Conservation (phyloP, 2,797 vertebrate species). For the Squalus acanthias region DNA sequence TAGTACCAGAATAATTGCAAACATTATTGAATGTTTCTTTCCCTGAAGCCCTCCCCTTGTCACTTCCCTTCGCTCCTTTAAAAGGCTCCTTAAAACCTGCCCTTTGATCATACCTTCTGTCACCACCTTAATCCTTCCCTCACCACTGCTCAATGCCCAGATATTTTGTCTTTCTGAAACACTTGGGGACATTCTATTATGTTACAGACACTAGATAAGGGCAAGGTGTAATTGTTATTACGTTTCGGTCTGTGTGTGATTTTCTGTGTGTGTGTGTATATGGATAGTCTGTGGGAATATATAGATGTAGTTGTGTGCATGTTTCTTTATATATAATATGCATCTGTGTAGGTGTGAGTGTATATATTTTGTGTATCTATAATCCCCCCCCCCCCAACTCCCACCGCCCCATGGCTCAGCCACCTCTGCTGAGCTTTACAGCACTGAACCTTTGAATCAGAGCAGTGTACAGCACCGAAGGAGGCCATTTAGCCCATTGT, state of each 20-base stretch:
- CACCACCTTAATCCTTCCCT: neutral
- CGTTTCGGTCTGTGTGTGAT: neutral
- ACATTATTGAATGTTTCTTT: neutral
- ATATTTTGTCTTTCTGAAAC: slow-evolving; percentile 3
- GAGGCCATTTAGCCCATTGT: no score
- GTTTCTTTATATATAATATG: neutral
- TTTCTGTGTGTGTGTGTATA: neutral
- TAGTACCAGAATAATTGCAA: neutral
- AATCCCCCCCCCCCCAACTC: no score
- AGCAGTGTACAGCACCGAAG: no score
- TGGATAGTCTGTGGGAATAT: neutral
- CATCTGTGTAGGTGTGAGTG: no score
- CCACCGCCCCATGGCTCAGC: no score
- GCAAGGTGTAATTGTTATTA: neutral
- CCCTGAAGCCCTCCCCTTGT: neutral
- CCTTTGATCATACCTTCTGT: slow-evolving; percentile 1
- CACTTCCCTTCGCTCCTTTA: neutral
- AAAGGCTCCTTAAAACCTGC: neutral
- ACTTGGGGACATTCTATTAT: neutral
- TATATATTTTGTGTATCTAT: no score
- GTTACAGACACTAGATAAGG: neutral
- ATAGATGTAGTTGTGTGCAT: no score
- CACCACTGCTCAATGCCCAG: neutral
- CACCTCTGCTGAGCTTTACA: no score
- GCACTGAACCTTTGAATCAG: no score